phyloP scores from a whole-genome alignment of 2,888 invertebrate genomes.

The Chymomyza fuscimana region DNA sequence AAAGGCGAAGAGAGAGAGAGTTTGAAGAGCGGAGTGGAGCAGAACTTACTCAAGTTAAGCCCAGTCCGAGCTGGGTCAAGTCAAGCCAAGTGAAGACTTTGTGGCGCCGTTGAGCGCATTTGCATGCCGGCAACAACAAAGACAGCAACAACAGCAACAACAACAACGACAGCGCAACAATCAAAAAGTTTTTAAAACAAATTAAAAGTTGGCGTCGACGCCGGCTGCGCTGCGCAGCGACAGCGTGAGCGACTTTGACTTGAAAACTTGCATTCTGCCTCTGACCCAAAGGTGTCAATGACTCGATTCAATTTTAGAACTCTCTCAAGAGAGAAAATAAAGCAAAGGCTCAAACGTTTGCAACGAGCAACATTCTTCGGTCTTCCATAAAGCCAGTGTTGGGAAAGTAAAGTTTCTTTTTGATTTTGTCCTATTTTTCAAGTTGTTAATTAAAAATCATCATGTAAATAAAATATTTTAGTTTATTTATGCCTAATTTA shows the following conservation, averaged over 20 bases:
- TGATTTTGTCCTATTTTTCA: too few relatives aligned
- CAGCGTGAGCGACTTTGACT: background rate
- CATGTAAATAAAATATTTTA: too few relatives aligned
- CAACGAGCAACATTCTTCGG: too few relatives aligned
- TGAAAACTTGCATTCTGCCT: background rate
- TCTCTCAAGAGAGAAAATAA: background rate
- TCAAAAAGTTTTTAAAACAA: slow-evolving; percentile 74
- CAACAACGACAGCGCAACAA: slow-evolving; percentile 55
- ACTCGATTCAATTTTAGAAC: slow-evolving; percentile 17
- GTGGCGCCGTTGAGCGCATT: slow-evolving; percentile 48
- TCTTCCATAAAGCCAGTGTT: too few relatives aligned
- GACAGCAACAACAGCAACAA: slow-evolving; percentile 31
- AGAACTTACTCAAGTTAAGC: background rate
- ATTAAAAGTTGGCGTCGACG: slow-evolving; percentile 60
- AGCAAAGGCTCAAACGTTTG: background rate
- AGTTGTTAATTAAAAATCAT: too few relatives aligned
- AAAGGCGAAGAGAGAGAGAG: slow-evolving; percentile 3
- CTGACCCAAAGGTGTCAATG: slow-evolving; percentile 42
- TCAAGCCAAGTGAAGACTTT: slow-evolving; percentile 35
- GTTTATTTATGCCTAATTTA: too few relatives aligned
- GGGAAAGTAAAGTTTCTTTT: too few relatives aligned
- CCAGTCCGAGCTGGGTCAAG: slow-evolving; percentile 23
- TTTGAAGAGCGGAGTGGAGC: slow-evolving; percentile 4
- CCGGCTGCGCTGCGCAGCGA: background rate
- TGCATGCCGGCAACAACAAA: slow-evolving; percentile 56